Evolutionary conservation across 1,140 invertebrate species (phyloP).

Genomic region (Panonychus citri): DNA sequence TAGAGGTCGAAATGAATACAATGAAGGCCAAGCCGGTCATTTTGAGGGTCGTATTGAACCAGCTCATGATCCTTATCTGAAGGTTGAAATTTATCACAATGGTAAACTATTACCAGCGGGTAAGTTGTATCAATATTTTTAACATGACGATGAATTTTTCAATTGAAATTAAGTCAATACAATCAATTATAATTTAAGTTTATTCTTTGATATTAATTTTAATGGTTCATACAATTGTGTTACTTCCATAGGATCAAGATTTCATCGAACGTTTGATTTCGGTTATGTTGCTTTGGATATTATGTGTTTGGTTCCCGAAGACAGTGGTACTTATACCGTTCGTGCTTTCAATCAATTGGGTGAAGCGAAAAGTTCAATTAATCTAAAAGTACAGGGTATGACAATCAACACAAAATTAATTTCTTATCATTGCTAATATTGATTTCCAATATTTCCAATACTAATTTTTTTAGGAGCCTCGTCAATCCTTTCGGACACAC

Average conservation of each 20-base stretch:
- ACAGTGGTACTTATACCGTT: constrained; percentile 27
- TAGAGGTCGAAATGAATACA: constrained; percentile 66
- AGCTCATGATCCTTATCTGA: constrained; percentile 66
- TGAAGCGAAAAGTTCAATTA: constrained; percentile 54
- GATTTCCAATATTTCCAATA: constrained; percentile 55
- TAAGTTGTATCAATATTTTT: constrained; percentile 32
- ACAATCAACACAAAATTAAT: constrained; percentile 29
- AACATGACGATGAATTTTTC: constrained; percentile 41
- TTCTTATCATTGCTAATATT: constrained; percentile 58
- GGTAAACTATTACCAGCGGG: constrained; percentile 33
- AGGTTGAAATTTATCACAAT: constrained; percentile 72
- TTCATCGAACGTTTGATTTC: constrained; percentile 38
- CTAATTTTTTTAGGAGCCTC: constrained; percentile 70
- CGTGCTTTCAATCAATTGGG: constrained; percentile 24
- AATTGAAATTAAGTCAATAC: constrained; percentile 60
- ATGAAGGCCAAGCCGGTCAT: constrained; percentile 69
- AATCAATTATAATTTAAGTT: no score
- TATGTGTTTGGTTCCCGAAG: constrained; percentile 27
- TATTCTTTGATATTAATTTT: no score
- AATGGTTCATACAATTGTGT: constrained; percentile 71
- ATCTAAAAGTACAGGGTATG: constrained; percentile 34
- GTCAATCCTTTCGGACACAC: not conserved
- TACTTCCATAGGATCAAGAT: constrained; percentile 39
- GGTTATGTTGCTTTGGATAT: constrained; percentile 32
- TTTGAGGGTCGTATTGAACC: constrained; percentile 44